These are phyloP conservation scores for Pseudomyrmex sp. DNA, from an alignment of 1,140 invertebrate genomes.

Conservation along the genomic window DNA sequence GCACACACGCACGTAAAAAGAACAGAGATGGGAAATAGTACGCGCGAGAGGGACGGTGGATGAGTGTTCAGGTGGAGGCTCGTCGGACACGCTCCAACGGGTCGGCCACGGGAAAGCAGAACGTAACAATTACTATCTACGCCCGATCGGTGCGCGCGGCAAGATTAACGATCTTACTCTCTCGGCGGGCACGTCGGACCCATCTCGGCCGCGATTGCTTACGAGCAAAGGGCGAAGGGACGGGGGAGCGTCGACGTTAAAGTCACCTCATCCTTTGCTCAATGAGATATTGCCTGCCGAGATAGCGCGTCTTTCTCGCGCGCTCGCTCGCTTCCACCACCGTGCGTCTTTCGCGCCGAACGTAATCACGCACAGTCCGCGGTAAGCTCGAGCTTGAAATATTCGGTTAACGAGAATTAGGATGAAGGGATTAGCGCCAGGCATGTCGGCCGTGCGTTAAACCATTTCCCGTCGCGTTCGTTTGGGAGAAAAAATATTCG, in stretches of 20 bases:
- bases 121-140: conserved; percentile 86
- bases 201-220: conserved; percentile 82
- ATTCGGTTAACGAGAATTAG: conserved; percentile 54
- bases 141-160: conserved; percentile 82
- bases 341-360: conserved; percentile 12
- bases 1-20: neutral
- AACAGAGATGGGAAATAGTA: conserved; percentile 56
- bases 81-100: conserved; percentile 71
- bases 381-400: conserved; percentile 17
- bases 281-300: conserved; percentile 80
- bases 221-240: conserved; percentile 77
- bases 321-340: conserved; percentile 21
- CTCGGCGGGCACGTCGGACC: conserved; percentile 80
- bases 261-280: conserved; percentile 83
- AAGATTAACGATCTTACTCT: conserved; percentile 86
- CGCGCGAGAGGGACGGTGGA: conserved; percentile 1
- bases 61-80: conserved; percentile 33
- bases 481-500: conserved; percentile 19
- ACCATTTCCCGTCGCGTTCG: conserved; percentile 13
- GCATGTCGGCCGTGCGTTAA: neutral
- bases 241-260: conserved; percentile 78
- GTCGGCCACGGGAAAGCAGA: conserved; percentile 82
- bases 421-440: conserved; percentile 27
- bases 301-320: conserved; percentile 59
- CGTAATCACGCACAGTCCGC: neutral